Percentiles rank a stretch among this genome's conserved stretches.
Evolutionary conservation across 2,797 vertebrate species (phyloP).

Genomic region (Oreonectes daqikongensis): DNA sequence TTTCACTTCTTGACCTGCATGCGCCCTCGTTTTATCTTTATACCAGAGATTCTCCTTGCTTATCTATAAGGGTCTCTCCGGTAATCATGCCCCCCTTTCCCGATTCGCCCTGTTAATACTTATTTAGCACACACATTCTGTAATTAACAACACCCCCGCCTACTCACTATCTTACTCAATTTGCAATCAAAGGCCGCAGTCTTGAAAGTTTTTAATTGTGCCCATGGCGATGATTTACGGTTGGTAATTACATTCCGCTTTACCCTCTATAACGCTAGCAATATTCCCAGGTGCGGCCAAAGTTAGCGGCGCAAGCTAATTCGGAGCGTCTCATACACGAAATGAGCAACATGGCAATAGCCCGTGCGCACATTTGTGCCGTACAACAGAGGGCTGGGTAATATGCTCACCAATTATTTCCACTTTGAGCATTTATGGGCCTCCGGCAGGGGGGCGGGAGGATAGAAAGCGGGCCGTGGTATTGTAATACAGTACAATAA

Average conservation of each 20-base stretch:
- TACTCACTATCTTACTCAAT: slow-evolving; percentile 91
- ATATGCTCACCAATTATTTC: slow-evolving; percentile 91
- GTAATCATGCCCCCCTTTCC: slow-evolving; percentile 71
- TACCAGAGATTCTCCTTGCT: slow-evolving; percentile 66
- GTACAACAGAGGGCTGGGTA: slow-evolving; percentile 92
- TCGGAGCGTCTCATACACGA: slow-evolving; percentile 85
- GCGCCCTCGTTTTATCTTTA: slow-evolving; percentile 67
- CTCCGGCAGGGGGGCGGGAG: slow-evolving; percentile 80
- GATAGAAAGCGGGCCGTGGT: slow-evolving; percentile 54
- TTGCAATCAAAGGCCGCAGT: slow-evolving; percentile 93
- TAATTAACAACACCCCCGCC: slow-evolving; percentile 92
- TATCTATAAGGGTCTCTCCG: slow-evolving; percentile 67
- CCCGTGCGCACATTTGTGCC: slow-evolving; percentile 85
- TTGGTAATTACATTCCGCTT: slow-evolving; percentile 96
- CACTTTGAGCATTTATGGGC: slow-evolving; percentile 87
- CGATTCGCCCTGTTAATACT: slow-evolving; percentile 84
- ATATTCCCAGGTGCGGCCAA: slow-evolving; percentile 90
- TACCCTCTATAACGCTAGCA: slow-evolving; percentile 84
- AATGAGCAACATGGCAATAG: slow-evolving; percentile 84
- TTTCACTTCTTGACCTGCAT: slow-evolving; percentile 12
- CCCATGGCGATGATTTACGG: slow-evolving; percentile 97
- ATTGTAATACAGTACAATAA: slow-evolving; percentile 49
- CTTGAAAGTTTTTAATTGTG: slow-evolving; percentile 97
- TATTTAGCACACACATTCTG: slow-evolving; percentile 80
- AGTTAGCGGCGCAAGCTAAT: slow-evolving; percentile 96